These are phyloP conservation scores for Oenanthe oenanthe DNA, from an alignment of 2,113 vertebrate genomes.

Conservation along the genomic window DNA sequence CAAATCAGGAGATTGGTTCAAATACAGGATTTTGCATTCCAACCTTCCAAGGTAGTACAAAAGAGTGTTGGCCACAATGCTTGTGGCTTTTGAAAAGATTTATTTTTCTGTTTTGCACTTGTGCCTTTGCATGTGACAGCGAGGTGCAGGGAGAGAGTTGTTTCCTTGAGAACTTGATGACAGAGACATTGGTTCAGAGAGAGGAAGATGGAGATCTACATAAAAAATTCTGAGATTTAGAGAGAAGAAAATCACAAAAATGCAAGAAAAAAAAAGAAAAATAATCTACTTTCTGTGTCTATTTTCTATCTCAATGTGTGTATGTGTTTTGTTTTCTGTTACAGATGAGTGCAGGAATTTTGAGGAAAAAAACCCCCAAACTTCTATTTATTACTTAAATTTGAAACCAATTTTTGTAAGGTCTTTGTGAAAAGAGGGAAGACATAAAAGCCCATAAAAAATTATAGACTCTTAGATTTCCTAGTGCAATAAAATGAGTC, in stretches of 20 bases:
- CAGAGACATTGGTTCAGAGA: background rate
- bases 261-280: background rate
- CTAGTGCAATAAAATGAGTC: background rate
- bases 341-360: background rate
- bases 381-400: slow-evolving; percentile 5
- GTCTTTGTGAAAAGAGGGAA: background rate
- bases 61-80: background rate
- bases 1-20: background rate
- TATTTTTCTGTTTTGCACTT: background rate
- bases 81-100: background rate
- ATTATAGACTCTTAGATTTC: slow-evolving; percentile 1
- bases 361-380: background rate
- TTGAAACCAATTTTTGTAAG: background rate
- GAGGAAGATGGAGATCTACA: background rate
- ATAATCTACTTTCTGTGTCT: background rate
- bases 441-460: background rate
- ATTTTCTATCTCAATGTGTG: background rate
- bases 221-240: background rate
- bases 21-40: background rate
- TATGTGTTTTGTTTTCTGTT: background rate
- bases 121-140: background rate
- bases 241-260: background rate
- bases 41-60: background rate
- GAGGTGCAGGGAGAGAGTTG: background rate
- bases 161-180: background rate